phyloP scores from a whole-genome alignment of 1,140 invertebrate species.

The Tetragnatha versicolor region DNA sequence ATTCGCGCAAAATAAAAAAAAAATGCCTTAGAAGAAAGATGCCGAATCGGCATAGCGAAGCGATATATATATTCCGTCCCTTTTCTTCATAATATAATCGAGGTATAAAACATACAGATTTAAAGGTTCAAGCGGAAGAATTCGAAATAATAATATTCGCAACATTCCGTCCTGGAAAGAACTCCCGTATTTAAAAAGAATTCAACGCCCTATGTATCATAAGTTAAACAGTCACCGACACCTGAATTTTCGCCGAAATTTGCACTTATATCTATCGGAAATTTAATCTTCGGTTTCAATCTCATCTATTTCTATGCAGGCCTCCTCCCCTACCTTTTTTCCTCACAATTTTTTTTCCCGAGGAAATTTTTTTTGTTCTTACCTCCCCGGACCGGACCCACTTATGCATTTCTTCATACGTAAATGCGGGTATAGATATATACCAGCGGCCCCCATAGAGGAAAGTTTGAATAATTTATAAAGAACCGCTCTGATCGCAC shows the following conservation, averaged over 20 bases:
- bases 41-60: no score
- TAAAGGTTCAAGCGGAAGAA: no score
- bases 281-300: conserved; percentile 38
- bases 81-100: no score
- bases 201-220: not conserved
- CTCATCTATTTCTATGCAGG: not conserved
- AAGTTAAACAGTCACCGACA: conserved; percentile 13
- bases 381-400: not conserved
- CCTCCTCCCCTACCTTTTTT: not conserved
- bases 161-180: no score
- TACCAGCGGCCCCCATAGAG: not conserved
- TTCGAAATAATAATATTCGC: no score
- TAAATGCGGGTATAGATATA: conserved; percentile 17
- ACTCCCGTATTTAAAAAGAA: no score
- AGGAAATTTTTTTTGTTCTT: no score
- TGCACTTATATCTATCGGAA: conserved; percentile 33
- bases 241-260: conserved; percentile 22
- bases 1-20: no score
- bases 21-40: no score
- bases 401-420: conserved; percentile 30
- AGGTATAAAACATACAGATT: no score
- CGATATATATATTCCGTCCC: no score
- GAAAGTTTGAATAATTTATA: conserved; percentile 50
- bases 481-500: not conserved
- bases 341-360: no score